Base-by-base conservation (phyloP, 2,113 vertebrate genomes). In the Bucco capensis region DNA sequence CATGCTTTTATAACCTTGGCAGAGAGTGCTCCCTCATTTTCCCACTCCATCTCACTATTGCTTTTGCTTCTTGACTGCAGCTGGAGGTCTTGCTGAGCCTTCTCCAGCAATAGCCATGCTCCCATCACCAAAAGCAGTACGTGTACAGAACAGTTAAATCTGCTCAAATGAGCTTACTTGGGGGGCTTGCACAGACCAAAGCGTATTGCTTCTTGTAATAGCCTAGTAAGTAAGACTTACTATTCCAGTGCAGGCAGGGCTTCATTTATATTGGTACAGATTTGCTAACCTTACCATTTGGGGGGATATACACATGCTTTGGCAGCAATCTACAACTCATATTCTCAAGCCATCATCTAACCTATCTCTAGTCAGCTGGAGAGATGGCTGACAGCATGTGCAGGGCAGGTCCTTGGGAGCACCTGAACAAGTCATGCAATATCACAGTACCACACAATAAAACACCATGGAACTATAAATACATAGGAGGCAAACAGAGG, bases 71-170 rank as follows among this genome's bases (percentile, higher is more conserved):
- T 9, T 1, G 1, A 40, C 47, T 65, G 46, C 5, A 19, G 54
- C 0, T 3, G 51, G 30, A 50, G 35, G 65, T 15, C 57, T 90
- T 56, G 28, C 53, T 44, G 44, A 89, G 47, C 49, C 40, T 88
- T n/a, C 51, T 78, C 61, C 70, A 64, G 64, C 28, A 50, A 75
- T 0, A 0, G 7, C 33, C 42, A 44, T 0, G 1, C 19, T 37
- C 69, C 58, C 61, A 47, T 78, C 27, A 64, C 77, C 49, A 74
- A 28, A 86, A 81, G 3, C 25, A 17, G 19, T 2, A 8, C 10
- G 7, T 13, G 35, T 17, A 81, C 56, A 88, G 33, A 78, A 38
- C 12, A 79, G 38, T 38, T 44, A 51, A 74, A 86, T 47, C 44
- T 49, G 57, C 40, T 67, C 64, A 71, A 83, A 75, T 23, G n/a